These are phyloP conservation scores for Pararge aegeria DNA, from an alignment of 1,140 invertebrate genomes.

Conservation along the genomic window DNA sequence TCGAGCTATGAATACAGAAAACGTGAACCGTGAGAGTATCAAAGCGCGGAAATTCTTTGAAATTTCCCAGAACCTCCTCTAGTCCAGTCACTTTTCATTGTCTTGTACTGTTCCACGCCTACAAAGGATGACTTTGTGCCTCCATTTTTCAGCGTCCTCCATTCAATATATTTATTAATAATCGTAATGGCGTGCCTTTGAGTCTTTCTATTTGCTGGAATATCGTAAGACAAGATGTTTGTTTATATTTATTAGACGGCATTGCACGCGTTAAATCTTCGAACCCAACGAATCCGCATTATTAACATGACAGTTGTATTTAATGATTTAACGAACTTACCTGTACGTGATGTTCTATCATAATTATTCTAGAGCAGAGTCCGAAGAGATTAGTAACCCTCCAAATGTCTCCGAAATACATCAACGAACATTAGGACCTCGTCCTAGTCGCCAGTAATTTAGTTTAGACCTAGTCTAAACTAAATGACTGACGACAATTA, in stretches of 20 bases:
- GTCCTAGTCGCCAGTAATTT: too few species aligned
- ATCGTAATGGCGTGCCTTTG: not conserved
- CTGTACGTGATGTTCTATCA: too few species aligned
- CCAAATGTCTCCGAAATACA: too few species aligned
- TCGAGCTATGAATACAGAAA: not conserved
- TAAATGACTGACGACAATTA: too few species aligned
- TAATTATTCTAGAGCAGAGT: too few species aligned
- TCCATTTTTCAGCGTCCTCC: constrained; percentile 51
- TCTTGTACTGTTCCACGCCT: constrained; percentile 29
- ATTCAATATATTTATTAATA: constrained; percentile 45
- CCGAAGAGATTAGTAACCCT: too few species aligned
- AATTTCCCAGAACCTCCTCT: constrained; percentile 17
- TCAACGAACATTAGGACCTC: too few species aligned
- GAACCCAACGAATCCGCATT: too few species aligned
- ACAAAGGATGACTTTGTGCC: constrained; percentile 38
- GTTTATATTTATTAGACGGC: not conserved
- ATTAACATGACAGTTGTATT: too few species aligned
- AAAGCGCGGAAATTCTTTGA: constrained; percentile 26
- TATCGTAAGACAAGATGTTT: not conserved
- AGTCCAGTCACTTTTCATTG: constrained; percentile 31
- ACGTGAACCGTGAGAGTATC: not conserved
- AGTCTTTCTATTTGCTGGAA: not conserved
- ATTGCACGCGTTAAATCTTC: too few species aligned
- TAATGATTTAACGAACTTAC: too few species aligned
- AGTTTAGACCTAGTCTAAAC: too few species aligned